Percentiles rank a stretch among this genome's conserved stretches.
phyloP scores from a whole-genome alignment of 2,113 vertebrate genomes.

The Paraplagusia blochii region DNA sequence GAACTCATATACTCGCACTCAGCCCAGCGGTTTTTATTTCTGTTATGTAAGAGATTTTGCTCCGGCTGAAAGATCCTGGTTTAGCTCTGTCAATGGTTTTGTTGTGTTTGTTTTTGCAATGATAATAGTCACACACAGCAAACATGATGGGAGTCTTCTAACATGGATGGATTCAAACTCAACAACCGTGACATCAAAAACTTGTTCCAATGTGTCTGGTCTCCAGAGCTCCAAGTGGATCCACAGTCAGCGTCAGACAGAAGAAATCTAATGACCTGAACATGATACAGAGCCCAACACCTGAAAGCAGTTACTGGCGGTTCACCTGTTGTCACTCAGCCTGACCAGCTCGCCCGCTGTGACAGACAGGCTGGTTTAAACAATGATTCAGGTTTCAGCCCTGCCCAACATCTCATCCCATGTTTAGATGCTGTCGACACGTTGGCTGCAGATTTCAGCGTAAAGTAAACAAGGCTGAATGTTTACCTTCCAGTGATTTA shows the following conservation, averaged over 20 bases:
- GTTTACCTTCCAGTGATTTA: background rate
- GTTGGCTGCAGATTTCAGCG: background rate
- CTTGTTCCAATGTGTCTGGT: conserved; percentile 1
- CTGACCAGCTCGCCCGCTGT: conserved; percentile 18
- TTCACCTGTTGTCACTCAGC: conserved; percentile 27
- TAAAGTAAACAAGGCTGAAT: conserved; percentile 6
- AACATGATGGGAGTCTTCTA: background rate
- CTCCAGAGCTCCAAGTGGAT: conserved; percentile 1
- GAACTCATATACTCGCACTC: conserved; percentile 20
- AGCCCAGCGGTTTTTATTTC: conserved; percentile 16
- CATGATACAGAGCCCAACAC: conserved; percentile 57
- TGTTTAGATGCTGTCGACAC: conserved; percentile 6
- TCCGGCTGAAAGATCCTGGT: conserved; percentile 2
- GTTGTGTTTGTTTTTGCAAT: background rate
- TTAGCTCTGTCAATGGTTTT: background rate
- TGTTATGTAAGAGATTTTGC: background rate
- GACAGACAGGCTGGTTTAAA: conserved; percentile 32
- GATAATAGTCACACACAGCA: background rate
- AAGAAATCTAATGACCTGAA: conserved; percentile 63
- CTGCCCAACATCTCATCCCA: conserved; percentile 15
- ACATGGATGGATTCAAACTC: conserved; percentile 1
- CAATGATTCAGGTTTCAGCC: conserved; percentile 38
- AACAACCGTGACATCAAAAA: background rate
- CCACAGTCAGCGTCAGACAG: conserved; percentile 11
- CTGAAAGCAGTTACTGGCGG: conserved; percentile 41